Base-by-base conservation (phyloP, 2,797 vertebrate genomes). In the Gambusia yucatana region DNA sequence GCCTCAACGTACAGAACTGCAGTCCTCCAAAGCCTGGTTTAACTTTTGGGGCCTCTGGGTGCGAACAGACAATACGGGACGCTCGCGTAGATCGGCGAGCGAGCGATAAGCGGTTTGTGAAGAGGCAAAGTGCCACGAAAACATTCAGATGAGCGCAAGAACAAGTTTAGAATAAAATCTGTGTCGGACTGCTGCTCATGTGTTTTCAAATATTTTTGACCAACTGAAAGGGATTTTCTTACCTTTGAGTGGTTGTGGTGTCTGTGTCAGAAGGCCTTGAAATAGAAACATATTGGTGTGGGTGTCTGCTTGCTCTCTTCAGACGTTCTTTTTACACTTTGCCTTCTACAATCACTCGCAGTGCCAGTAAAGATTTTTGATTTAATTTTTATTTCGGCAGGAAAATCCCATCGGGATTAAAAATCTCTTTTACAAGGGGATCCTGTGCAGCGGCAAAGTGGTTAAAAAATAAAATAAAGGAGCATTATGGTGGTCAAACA, bases 1-100 rank as follows among this genome's bases (percentile, higher is more conserved):
- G 84, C 83, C 82, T 85, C 84, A 83, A 90, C 84, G 77, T 88
- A 83, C 76, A 65, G 80, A 86, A 73, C 33, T 48, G 55, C 75
- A 77, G 67, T 10, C 77, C 72, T 81, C 81, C 73, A 78, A 59
- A 83, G 44, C 41, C 6, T 0, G 55, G 72, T 79, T 82, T 78
- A 83, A 85, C 76, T 77, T 10, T 13, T 44, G 67, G 33, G 48
- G 65, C 59, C 25, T 71, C 72, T 85, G 78, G 73, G 78, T 77
- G 77, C 84, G 76, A 78, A 77, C n/a, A 79, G 76, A 78, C 77
- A 72, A 80, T 70, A 78, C 77, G 84, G 86, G 87, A 85, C 80
- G 55, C 41, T 43, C 5, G 48, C 75, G 77, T 82, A 88, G 81
- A 86, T 76, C 57, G 50, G 79, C 82, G 74, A 84, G 67, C 80